These are phyloP conservation scores for Pipistrellus nathusii DNA, from an alignment of 2,797 vertebrate genomes.

Conservation along the genomic window DNA sequence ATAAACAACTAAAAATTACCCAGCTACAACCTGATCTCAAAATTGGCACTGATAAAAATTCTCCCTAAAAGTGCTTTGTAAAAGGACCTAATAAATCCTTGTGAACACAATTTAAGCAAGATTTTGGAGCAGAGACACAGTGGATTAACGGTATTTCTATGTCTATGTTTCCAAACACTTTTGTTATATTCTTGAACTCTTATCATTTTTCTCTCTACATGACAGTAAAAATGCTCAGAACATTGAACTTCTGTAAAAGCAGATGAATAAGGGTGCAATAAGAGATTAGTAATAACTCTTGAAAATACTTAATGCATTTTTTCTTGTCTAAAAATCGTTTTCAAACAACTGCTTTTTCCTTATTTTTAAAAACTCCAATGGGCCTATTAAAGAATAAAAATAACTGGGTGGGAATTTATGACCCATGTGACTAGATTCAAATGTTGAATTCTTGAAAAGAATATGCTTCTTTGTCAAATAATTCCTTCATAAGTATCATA, in stretches of 20 bases:
- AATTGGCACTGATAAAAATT: conserved; percentile 61
- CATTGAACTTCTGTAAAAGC: neutral
- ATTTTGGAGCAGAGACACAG: neutral
- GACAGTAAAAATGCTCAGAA: neutral
- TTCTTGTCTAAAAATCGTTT: conserved; percentile 41
- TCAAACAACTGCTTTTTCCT: conserved; percentile 4
- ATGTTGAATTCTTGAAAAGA: conserved; percentile 19
- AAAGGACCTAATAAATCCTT: conserved; percentile 49
- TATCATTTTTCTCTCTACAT: conserved; percentile 42
- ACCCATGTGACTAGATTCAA: neutral
- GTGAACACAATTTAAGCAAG: conserved; percentile 27
- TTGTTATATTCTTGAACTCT: neutral
- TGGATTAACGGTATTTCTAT: neutral
- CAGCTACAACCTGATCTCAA: neutral
- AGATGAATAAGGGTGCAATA: conserved; percentile 20
- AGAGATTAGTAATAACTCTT: conserved; percentile 34
- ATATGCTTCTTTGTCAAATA: neutral
- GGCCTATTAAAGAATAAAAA: neutral
- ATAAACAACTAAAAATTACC: conserved; percentile 50
- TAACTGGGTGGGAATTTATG: conserved; percentile 55
- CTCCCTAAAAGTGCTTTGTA: conserved; percentile 7
- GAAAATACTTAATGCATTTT: neutral
- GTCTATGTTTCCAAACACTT: conserved; percentile 18
- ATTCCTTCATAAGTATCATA: neutral
- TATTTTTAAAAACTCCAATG: neutral